Base-by-base conservation (phyloP, 23 tunicate genomes). In the Halocynthia aurantium region DNA sequence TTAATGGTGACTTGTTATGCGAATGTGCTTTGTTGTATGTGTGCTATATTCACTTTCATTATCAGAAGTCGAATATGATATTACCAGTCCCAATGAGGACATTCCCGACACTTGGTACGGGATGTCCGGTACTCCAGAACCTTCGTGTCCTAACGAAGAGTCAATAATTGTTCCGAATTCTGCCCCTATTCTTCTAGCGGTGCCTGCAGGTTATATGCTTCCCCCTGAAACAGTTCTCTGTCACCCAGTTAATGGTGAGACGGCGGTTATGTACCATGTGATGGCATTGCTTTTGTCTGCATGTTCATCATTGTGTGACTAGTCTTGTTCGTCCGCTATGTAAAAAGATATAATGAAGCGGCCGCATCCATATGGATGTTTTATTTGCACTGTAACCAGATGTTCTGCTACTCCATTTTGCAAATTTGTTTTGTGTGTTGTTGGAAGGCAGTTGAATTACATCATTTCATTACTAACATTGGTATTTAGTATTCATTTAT, bases 171-270 rank as follows among this genome's bases (percentile, higher is more conserved):
- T 74, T 8, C 62, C 78, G n/a, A 56, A 53, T 12, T 62, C 55
- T 56, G 50, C 22, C 40, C 78, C 78, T 20, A 74, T 74, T 8
- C 66, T 74, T 8, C 66, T 74, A 22, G 78, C 78, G 8, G 78
- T 74, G 17, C 78, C 78, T 53, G 55, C 55, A 5, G 78, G 78
- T 64, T 54, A 62, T 6, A 74, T 64, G 10, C 56, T 74, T 13
- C 64, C 63, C 20, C 67, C 78, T 12, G 78, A 74, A 56, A 74
- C 78, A 5, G 78, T 74, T 8, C 57, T 74, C 10, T 74, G 78
- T 64, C 78, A 74, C 63, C 78, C 78, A 15, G 9, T 74, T 15
- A 6, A 65, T 53, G 78, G 78, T 74, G 56, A 7, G 60, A n/a
- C 22, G 12, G 72, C 17, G 4, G 18, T 31, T 31, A 31, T 31